Evolutionary conservation across 2,113 vertebrate species (phyloP).

Genomic region (Microtus richardsoni): DNA sequence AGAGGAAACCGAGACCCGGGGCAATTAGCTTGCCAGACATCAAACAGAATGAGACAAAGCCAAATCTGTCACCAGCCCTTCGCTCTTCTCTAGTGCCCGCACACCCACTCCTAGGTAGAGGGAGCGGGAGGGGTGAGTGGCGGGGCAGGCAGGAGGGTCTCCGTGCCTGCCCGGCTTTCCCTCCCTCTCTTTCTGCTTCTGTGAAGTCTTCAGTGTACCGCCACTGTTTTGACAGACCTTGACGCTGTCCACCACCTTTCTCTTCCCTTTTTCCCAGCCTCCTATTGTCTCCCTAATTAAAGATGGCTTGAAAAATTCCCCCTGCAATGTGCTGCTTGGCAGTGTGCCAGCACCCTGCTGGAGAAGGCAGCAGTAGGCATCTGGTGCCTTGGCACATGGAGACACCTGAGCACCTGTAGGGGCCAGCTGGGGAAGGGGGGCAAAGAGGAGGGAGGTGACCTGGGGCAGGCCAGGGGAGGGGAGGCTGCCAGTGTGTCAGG

Average conservation of each 20-base stretch:
- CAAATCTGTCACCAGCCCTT: background rate
- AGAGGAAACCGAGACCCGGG: conserved; percentile 65
- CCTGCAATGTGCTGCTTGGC: conserved; percentile 28
- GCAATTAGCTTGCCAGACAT: conserved; percentile 61
- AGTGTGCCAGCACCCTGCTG: accelerated
- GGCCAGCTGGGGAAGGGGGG: background rate
- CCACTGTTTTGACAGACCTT: background rate
- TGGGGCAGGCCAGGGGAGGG: background rate
- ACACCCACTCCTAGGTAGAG: background rate
- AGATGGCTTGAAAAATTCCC: background rate
- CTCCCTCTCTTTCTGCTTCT: background rate
- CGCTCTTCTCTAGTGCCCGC: background rate
- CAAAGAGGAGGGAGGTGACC: background rate
- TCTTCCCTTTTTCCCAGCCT: conserved; percentile 24
- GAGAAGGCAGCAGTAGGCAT: background rate
- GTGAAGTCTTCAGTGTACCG: background rate
- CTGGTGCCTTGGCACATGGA: background rate
- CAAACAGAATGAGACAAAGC: conserved; percentile 6
- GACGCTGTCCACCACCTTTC: background rate
- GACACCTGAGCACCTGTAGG: background rate
- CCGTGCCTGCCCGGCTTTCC: background rate
- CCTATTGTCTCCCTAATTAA: conserved; percentile 67
- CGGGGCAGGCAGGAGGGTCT: accelerated
- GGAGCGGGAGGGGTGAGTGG: background rate
- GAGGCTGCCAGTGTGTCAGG: background rate